These are phyloP conservation scores for Cladorhizidae sp. DNA, from an alignment of 37 sponge, comb jelly and placozoan species.

Conservation along the genomic window DNA sequence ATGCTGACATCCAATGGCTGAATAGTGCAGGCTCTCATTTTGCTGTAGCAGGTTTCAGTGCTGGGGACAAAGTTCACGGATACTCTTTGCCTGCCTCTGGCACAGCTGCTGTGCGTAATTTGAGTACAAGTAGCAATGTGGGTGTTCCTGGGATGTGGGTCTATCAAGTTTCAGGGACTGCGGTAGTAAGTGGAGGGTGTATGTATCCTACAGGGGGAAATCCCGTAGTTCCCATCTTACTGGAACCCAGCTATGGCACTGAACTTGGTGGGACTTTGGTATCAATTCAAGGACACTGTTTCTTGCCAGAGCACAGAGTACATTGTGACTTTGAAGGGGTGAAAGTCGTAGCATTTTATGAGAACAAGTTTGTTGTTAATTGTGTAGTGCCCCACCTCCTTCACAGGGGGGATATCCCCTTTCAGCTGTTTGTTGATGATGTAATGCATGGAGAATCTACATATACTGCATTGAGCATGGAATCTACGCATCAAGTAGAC, in stretches of 20 bases:
- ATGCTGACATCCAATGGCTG: constrained; percentile 66
- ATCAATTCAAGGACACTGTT: constrained; percentile 3
- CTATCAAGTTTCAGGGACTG: constrained; percentile 2
- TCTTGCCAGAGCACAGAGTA: neutral
- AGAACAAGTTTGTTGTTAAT: neutral
- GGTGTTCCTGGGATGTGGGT: constrained; percentile 49
- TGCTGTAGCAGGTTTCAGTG: constrained; percentile 45
- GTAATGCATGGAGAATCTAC: neutral
- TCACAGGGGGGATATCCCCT: neutral
- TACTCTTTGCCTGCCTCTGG: constrained; percentile 40
- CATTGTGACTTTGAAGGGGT: constrained; percentile 16
- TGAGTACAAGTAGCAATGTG: constrained; percentile 27
- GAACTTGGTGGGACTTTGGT: constrained; percentile 2
- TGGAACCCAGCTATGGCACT: constrained; percentile 12
- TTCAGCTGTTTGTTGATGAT: neutral
- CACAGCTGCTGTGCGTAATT: neutral
- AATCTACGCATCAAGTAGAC: neutral
- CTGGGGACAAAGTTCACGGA: constrained; percentile 10
- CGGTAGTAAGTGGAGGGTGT: too few species aligned
- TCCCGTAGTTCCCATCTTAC: too few species aligned
- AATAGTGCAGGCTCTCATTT: neutral
- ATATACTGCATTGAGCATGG: constrained; percentile 7
- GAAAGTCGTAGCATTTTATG: neutral
- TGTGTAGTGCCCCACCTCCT: constrained; percentile 3
- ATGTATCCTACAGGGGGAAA: too few species aligned